Conservation (phyloP, 2,888 invertebrate genomes). For the Mesochorus sp. region DNA sequence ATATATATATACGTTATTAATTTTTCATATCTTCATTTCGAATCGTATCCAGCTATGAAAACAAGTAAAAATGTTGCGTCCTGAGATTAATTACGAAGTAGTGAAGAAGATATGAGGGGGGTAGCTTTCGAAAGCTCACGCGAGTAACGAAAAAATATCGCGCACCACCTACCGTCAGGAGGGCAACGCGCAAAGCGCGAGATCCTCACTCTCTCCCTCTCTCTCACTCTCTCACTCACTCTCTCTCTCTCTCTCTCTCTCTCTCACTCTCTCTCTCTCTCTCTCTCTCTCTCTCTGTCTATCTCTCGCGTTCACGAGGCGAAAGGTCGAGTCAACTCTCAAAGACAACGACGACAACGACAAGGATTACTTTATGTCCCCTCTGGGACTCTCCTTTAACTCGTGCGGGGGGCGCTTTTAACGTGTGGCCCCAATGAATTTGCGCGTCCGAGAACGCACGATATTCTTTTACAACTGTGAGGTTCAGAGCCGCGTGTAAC, state of each 20-base stretch:
- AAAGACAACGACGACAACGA: constrained; percentile 24
- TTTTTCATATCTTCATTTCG: constrained; percentile 18
- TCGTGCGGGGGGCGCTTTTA: constrained; percentile 27
- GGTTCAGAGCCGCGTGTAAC: constrained; percentile 65
- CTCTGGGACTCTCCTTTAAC: constrained; percentile 29
- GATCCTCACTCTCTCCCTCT: constrained; percentile 41
- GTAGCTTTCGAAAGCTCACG: background rate
- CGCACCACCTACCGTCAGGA: constrained; percentile 39
- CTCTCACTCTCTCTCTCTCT: background rate
- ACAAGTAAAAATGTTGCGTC: background rate
- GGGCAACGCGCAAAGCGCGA: constrained; percentile 34
- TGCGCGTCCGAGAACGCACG: constrained; percentile 74
- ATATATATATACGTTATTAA: constrained; percentile 8
- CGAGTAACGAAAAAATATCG: background rate
- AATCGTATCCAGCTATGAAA: background rate
- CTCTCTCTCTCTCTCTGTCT: too few species aligned
- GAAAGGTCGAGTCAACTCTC: constrained; percentile 54
- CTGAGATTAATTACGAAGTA: background rate
- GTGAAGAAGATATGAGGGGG: background rate
- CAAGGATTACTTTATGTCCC: background rate
- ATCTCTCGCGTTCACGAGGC: constrained; percentile 39
- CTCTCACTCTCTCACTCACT: too few species aligned
- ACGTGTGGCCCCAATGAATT: constrained; percentile 56
- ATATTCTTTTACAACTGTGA: constrained; percentile 75
- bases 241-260: too few species aligned